These are phyloP conservation scores for Melanotaenia parkinsoni DNA, from an alignment of 2,797 vertebrate genomes.

Conservation along the genomic window DNA sequence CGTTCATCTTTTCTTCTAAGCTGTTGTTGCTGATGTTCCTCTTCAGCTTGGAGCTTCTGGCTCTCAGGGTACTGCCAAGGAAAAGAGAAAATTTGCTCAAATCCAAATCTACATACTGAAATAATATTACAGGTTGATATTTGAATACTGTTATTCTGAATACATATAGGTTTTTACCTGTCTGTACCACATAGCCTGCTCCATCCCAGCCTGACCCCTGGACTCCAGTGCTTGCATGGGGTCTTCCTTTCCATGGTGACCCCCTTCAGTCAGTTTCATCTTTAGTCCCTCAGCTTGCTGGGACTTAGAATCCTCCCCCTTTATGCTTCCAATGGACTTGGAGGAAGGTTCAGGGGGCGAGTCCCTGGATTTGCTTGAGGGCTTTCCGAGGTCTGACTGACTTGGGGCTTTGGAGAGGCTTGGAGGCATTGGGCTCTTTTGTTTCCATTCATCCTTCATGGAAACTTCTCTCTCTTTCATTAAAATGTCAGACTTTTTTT, in stretches of 20 bases:
- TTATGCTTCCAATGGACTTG: slow-evolving; percentile 93
- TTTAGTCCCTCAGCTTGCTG: slow-evolving; percentile 92
- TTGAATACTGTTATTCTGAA: neutral
- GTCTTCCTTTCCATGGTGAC: slow-evolving; percentile 94
- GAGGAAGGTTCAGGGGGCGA: slow-evolving; percentile 85
- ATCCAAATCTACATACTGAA: slow-evolving; percentile 12
- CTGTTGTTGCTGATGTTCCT: slow-evolving; percentile 83
- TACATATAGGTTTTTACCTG: slow-evolving; percentile 84
- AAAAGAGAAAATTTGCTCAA: slow-evolving; percentile 79
- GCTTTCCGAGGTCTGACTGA: slow-evolving; percentile 92
- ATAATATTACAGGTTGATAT: slow-evolving; percentile 8
- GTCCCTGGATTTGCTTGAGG: slow-evolving; percentile 90
- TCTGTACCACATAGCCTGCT: slow-evolving; percentile 95
- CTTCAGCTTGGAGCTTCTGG: slow-evolving; percentile 78
- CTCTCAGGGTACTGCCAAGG: slow-evolving; percentile 88
- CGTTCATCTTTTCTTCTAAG: slow-evolving; percentile 90
- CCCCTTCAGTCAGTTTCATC: slow-evolving; percentile 90
- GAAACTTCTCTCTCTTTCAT: slow-evolving; percentile 91
- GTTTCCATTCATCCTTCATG: slow-evolving; percentile 96
- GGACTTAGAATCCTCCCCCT: slow-evolving; percentile 91
- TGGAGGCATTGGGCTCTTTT: slow-evolving; percentile 91
- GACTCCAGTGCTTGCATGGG: slow-evolving; percentile 87
- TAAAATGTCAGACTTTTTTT: slow-evolving; percentile 91
- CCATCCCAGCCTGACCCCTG: slow-evolving; percentile 88
- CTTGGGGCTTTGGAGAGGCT: slow-evolving; percentile 93